phyloP scores from a whole-genome alignment of 2,113 vertebrate genomes.

The Oryzias javanicus region DNA sequence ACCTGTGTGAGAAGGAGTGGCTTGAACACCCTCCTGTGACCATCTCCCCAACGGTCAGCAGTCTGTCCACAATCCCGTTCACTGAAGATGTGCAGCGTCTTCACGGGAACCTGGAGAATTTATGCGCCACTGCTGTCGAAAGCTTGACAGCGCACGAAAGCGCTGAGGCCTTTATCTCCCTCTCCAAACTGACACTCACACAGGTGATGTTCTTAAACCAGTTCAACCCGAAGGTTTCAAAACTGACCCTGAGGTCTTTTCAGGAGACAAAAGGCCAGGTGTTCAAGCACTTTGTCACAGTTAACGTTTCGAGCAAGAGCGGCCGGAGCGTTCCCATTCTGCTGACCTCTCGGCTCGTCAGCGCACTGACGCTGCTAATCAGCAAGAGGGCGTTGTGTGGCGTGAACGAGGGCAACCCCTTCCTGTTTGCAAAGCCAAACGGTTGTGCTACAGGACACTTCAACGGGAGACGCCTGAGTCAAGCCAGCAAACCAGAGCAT shows the following conservation, averaged over 20 bases:
- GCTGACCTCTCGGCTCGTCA: conserved; percentile 41
- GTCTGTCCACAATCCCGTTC: conserved; percentile 47
- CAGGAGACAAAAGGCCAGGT: conserved; percentile 18
- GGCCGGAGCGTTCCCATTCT: conserved; percentile 26
- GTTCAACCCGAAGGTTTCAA: conserved; percentile 35
- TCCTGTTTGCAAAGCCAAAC: conserved; percentile 54
- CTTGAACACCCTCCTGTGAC: conserved; percentile 1
- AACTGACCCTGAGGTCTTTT: conserved; percentile 49
- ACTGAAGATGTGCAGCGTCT: conserved; percentile 39
- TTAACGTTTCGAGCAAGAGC: conserved; percentile 20
- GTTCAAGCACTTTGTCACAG: conserved; percentile 48
- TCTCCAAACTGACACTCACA: conserved; percentile 51
- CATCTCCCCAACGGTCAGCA: conserved; percentile 10
- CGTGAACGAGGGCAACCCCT: conserved; percentile 33
- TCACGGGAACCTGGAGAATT: conserved; percentile 30
- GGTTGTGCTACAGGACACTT: conserved; percentile 4
- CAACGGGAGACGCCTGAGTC: conserved; percentile 24
- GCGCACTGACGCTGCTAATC: conserved; percentile 33
- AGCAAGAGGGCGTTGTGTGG: conserved; percentile 39
- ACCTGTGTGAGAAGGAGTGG: conserved; percentile 33
- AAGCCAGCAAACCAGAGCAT: conserved; percentile 43
- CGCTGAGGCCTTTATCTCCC: conserved; percentile 23
- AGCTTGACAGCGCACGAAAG: conserved; percentile 15
- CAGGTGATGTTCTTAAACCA: conserved; percentile 44
- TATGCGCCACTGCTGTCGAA: conserved; percentile 18